Evolutionary conservation across 2,113 vertebrate species (phyloP).

Genomic region (Pampusana beccarii): DNA sequence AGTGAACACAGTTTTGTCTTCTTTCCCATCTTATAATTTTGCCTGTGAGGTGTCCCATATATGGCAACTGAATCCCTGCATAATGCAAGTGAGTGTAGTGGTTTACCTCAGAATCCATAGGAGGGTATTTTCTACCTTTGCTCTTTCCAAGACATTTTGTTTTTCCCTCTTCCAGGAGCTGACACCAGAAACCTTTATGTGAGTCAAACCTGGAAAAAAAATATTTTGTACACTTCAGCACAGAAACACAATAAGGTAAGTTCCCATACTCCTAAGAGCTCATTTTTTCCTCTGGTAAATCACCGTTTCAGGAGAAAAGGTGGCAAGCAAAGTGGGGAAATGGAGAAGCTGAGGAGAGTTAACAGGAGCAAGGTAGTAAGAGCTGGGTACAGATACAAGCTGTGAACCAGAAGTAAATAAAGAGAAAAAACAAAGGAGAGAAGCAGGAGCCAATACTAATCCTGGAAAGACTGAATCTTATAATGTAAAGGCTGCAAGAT

Average conservation of each 20-base stretch:
- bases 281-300: background rate
- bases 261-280: background rate
- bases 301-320: background rate
- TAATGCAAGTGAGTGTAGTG: background rate
- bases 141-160: constrained; percentile 97
- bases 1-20: background rate
- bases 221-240: background rate
- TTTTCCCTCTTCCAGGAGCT: constrained; percentile 92
- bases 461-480: background rate
- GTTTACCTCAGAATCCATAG: constrained; percentile 92
- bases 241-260: background rate
- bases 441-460: background rate
- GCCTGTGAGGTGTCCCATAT: background rate
- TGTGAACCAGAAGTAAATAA: background rate
- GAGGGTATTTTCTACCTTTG: constrained; percentile 93
- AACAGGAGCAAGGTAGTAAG: background rate
- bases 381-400: background rate
- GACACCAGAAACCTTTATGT: constrained; percentile 98
- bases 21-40: background rate
- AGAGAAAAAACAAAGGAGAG: background rate
- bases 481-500: background rate
- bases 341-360: background rate
- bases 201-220: constrained; percentile 88
- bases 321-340: background rate
- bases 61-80: background rate